Evolutionary conservation across 1,140 invertebrate species (phyloP).

Genomic region (Tyrophagus putrescentiae): DNA sequence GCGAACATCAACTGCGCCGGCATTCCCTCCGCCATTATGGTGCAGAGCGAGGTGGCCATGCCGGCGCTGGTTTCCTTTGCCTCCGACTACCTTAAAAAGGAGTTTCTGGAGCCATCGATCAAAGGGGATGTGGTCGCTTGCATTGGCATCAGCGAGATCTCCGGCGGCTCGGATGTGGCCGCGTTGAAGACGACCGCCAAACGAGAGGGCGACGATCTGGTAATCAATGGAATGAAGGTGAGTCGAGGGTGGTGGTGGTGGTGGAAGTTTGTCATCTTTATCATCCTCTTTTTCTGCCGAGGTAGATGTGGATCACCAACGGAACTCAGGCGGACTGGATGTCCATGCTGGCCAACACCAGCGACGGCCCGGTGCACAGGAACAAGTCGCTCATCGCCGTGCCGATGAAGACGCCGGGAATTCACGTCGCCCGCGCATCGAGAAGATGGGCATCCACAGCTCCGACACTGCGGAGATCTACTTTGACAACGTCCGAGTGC

Average conservation of each 20-base stretch:
- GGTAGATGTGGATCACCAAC: constrained; percentile 46
- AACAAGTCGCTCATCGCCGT: constrained; percentile 47
- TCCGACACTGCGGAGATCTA: constrained; percentile 46
- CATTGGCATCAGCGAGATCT: constrained; percentile 43
- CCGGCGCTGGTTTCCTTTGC: constrained; percentile 38
- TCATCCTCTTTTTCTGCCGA: not conserved
- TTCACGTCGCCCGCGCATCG: constrained; percentile 33
- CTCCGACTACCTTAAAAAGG: constrained; percentile 41
- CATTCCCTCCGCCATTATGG: constrained; percentile 42
- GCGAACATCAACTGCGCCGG: constrained; percentile 41
- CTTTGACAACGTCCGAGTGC: constrained; percentile 45
- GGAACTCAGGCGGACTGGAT: constrained; percentile 46
- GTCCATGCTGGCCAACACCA: constrained; percentile 44
- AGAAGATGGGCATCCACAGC: constrained; percentile 41
- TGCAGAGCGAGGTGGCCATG: constrained; percentile 42
- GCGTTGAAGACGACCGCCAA: constrained; percentile 38
- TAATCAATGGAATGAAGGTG: constrained; percentile 45
- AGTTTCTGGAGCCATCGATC: constrained; percentile 43
- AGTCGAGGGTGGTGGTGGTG: not conserved
- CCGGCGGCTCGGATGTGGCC: constrained; percentile 45
- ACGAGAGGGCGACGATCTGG: constrained; percentile 38
- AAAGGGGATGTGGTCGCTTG: constrained; percentile 42
- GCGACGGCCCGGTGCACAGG: constrained; percentile 33
- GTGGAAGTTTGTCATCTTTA: not conserved
- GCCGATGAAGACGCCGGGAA: constrained; percentile 41